Conservation (phyloP, 2,888 invertebrate species). For the Eupsilia transversa region DNA sequence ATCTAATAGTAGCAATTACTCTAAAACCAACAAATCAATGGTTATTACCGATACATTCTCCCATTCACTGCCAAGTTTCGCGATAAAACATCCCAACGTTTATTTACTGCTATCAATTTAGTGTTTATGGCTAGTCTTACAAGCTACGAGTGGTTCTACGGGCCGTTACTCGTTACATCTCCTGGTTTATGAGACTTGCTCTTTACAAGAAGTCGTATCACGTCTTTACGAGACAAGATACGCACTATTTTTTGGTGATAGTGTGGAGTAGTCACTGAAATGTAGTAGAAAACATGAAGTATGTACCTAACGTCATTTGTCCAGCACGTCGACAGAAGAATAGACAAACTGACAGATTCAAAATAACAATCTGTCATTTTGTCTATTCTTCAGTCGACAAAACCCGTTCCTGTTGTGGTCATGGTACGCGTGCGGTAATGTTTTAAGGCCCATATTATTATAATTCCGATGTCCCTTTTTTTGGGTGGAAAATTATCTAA, state of each 20-base stretch:
- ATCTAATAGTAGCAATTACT: slow-evolving; percentile 27
- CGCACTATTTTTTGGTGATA: neutral
- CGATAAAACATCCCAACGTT: slow-evolving; percentile 43
- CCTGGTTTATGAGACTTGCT: slow-evolving; percentile 47
- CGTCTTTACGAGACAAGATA: slow-evolving; percentile 10
- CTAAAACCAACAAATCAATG: slow-evolving; percentile 45
- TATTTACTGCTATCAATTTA: slow-evolving; percentile 48
- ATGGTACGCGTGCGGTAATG: too few relatives aligned
- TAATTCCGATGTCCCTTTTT: too few relatives aligned
- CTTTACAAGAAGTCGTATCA: slow-evolving; percentile 9
- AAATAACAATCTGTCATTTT: too few relatives aligned
- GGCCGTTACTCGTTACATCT: slow-evolving; percentile 28
- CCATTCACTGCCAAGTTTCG: slow-evolving; percentile 6
- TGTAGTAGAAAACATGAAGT: too few relatives aligned
- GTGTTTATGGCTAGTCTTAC: slow-evolving; percentile 47
- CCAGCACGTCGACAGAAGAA: too few relatives aligned
- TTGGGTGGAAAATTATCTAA: too few relatives aligned
- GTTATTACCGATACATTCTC: slow-evolving; percentile 30
- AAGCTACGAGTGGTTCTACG: slow-evolving; percentile 4
- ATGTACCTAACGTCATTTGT: too few relatives aligned
- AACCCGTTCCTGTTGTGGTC: too few relatives aligned
- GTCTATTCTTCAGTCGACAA: too few relatives aligned
- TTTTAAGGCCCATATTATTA: too few relatives aligned
- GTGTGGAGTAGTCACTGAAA: neutral
- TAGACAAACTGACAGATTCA: too few relatives aligned